These are phyloP conservation scores for Gopherus flavomarginatus DNA, from an alignment of 2,113 vertebrate species.

Conservation along the genomic window DNA sequence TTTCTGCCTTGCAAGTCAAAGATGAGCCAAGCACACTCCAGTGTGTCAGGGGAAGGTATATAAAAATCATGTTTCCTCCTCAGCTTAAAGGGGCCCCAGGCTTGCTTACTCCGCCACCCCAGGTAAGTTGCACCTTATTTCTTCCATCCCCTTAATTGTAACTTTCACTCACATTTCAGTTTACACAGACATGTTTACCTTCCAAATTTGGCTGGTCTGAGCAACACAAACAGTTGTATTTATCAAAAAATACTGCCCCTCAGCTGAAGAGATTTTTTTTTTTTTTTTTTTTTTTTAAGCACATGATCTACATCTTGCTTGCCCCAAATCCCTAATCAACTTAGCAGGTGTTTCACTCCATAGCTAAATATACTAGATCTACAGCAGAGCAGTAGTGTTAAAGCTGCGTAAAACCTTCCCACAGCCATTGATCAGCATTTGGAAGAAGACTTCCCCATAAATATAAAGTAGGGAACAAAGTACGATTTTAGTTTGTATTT, in stretches of 20 bases:
- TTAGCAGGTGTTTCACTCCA: neutral
- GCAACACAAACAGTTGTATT: neutral
- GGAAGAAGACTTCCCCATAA: neutral
- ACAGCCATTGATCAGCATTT: neutral
- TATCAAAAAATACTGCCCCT: neutral
- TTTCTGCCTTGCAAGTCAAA: no score
- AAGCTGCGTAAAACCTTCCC: neutral
- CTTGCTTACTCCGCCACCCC: no score
- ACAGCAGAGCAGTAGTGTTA: neutral
- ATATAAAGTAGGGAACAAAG: no score
- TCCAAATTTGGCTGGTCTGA: no score
- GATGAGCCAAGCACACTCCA: no score
- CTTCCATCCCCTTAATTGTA: no score
- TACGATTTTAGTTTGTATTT: neutral
- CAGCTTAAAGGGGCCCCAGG: no score
- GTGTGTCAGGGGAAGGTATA: no score
- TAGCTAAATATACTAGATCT: neutral
- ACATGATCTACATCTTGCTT: neutral
- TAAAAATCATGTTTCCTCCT: no score
- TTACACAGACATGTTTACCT: no score
- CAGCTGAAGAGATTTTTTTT: neutral
- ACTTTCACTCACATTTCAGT: no score
- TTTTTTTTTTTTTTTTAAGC: neutral
- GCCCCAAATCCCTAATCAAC: neutral
- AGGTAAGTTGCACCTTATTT: no score